These are phyloP conservation scores for Alcedo atthis DNA, from an alignment of 2,797 vertebrate species.

Conservation along the genomic window DNA sequence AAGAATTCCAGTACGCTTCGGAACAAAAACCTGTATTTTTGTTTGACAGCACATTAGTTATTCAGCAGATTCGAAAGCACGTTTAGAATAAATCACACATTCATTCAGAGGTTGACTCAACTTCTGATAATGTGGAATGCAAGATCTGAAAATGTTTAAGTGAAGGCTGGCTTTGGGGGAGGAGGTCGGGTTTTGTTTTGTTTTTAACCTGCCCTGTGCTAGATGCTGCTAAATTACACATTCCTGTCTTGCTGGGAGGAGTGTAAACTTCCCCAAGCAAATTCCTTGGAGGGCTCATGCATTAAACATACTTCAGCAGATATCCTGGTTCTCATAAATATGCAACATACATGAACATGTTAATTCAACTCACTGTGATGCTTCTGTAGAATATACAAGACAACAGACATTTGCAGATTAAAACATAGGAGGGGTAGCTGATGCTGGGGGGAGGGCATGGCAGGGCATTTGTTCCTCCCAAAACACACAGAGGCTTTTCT, in stretches of 20 bases:
- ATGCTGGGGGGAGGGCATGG: background rate
- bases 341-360: background rate
- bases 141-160: constrained; percentile 24
- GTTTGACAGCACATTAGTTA: constrained; percentile 9
- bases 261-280: constrained; percentile 52
- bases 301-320: constrained; percentile 37
- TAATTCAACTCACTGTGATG: constrained; percentile 37
- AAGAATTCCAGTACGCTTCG: constrained; percentile 29
- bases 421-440: background rate
- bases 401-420: background rate
- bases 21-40: constrained; percentile 43
- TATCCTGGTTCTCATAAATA: constrained; percentile 51
- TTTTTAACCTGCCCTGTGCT: constrained; percentile 38
- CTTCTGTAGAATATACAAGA: background rate
- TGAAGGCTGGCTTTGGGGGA: background rate
- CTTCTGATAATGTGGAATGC: background rate
- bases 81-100: background rate
- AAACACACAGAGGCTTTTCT: background rate
- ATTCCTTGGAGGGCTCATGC: constrained; percentile 28
- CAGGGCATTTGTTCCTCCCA: background rate
- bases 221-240: constrained; percentile 39
- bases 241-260: constrained; percentile 38
- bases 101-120: background rate
- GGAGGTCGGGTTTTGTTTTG: constrained; percentile 4
- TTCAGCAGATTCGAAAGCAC: background rate